Evolutionary conservation across 2,113 vertebrate genomes (phyloP).

Genomic region (Prietella phreatophila): DNA sequence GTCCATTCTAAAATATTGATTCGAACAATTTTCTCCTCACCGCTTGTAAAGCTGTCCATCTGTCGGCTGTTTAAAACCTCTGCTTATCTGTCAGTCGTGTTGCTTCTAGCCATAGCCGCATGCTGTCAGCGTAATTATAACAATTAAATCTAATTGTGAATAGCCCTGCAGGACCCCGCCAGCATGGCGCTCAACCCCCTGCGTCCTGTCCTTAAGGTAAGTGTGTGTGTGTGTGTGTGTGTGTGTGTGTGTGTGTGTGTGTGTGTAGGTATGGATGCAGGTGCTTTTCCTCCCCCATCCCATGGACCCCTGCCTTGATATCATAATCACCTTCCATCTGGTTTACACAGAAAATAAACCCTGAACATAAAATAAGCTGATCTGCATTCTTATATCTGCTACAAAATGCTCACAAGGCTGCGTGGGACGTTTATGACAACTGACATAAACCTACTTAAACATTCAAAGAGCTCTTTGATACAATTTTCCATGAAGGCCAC

Average conservation of each 20-base stretch:
- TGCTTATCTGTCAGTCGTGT: slow-evolving; percentile 57
- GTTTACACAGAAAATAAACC: slow-evolving; percentile 57
- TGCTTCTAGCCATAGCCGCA: slow-evolving; percentile 64
- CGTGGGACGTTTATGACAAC: neutral
- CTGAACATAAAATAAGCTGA: neutral
- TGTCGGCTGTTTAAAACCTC: slow-evolving; percentile 53
- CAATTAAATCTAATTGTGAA: slow-evolving; percentile 67
- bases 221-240: slow-evolving; percentile 57
- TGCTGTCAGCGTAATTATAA: slow-evolving; percentile 71
- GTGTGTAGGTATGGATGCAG: slow-evolving; percentile 57
- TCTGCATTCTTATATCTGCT: neutral
- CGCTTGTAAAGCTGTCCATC: slow-evolving; percentile 28
- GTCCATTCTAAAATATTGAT: neutral
- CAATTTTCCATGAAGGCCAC: neutral
- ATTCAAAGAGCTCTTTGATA: neutral
- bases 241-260: slow-evolving; percentile 52
- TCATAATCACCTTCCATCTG: slow-evolving; percentile 65
- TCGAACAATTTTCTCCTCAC: neutral
- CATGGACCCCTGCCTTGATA: slow-evolving; percentile 62
- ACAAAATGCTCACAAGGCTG: neutral
- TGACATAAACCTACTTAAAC: neutral
- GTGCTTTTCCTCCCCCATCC: slow-evolving; percentile 62
- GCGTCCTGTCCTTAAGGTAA: slow-evolving; percentile 62
- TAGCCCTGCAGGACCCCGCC: slow-evolving; percentile 65
- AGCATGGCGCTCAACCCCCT: slow-evolving; percentile 59